phyloP scores from a whole-genome alignment of 2,797 vertebrate genomes.

The Betta splendens region DNA sequence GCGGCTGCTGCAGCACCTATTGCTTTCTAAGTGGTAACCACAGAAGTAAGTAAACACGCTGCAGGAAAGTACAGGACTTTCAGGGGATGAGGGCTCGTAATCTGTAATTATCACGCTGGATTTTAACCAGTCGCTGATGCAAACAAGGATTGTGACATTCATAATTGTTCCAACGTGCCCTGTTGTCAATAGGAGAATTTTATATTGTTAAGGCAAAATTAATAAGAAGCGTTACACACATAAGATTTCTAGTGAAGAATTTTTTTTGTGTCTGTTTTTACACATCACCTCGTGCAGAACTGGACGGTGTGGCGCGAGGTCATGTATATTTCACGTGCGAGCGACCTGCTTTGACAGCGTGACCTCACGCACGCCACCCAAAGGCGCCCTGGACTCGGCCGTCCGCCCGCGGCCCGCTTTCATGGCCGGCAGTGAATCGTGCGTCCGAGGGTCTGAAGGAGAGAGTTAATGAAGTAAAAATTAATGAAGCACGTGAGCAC shows the following conservation, averaged over 20 bases:
- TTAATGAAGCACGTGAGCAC: slow-evolving; percentile 85
- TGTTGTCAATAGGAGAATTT: slow-evolving; percentile 28
- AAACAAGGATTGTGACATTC: slow-evolving; percentile 16
- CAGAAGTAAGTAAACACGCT: slow-evolving; percentile 17
- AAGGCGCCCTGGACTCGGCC: slow-evolving; percentile 54
- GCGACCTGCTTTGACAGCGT: slow-evolving; percentile 72
- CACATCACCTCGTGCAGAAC: slow-evolving; percentile 40
- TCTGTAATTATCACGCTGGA: slow-evolving; percentile 36
- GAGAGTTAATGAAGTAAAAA: slow-evolving; percentile 88
- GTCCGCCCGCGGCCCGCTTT: slow-evolving; percentile 58
- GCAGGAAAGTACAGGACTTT: slow-evolving; percentile 30
- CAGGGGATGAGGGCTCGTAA: slow-evolving; percentile 36
- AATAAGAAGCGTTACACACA: slow-evolving; percentile 22
- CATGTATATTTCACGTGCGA: slow-evolving; percentile 62
- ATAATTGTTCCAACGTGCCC: slow-evolving; percentile 21
- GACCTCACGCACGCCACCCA: slow-evolving; percentile 58
- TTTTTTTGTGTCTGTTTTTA: slow-evolving; percentile 14
- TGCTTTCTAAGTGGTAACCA: slow-evolving; percentile 21
- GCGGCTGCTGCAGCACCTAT: slow-evolving; percentile 10
- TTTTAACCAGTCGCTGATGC: slow-evolving; percentile 33
- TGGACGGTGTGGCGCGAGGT: slow-evolving; percentile 41
- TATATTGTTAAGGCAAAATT: slow-evolving; percentile 12
- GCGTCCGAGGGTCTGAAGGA: slow-evolving; percentile 81
- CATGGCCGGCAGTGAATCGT: slow-evolving; percentile 73
- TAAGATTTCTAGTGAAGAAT: slow-evolving; percentile 12